A percentile compares a stretch with the other conserved stretches of the same genome.
phyloP scores from a whole-genome alignment of 1,140 invertebrate genomes.

The Spodoptera frugiperda region DNA sequence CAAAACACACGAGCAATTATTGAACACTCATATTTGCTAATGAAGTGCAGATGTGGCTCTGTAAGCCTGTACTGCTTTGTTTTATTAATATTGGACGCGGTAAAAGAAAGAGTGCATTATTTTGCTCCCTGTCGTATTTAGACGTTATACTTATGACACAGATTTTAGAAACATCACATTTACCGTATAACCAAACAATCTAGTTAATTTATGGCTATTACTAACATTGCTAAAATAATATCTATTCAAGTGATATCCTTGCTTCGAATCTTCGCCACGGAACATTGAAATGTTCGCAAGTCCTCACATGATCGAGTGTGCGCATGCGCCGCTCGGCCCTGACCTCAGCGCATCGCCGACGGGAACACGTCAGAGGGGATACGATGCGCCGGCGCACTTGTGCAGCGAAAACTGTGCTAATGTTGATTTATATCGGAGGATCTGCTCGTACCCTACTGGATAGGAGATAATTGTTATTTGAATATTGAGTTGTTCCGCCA shows the following conservation, averaged over 20 bases:
- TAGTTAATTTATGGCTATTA: no score
- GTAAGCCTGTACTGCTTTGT: not conserved
- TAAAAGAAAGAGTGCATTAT: not conserved
- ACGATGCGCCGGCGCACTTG: conserved; percentile 44
- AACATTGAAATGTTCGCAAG: not conserved
- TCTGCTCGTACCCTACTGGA: no score
- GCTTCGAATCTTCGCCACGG: not conserved
- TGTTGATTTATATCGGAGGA: not conserved
- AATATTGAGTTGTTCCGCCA: no score
- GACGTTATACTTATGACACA: not conserved
- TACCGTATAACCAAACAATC: no score
- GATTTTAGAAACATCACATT: no score
- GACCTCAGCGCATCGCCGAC: conserved; percentile 52
- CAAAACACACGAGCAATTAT: conserved; percentile 16
- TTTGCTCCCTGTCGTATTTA: no score
- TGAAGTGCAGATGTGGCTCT: conserved; percentile 26
- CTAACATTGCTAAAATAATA: no score
- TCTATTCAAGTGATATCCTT: no score
- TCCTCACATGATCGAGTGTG: conserved; percentile 7
- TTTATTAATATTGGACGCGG: not conserved
- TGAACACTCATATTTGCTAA: conserved; percentile 23
- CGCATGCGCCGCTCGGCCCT: conserved; percentile 51
- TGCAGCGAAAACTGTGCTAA: conserved; percentile 26
- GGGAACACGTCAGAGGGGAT: conserved; percentile 28
- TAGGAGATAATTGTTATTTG: no score